Conservation (phyloP, 2,113 vertebrate genomes). For the Hiodon tergisus region DNA sequence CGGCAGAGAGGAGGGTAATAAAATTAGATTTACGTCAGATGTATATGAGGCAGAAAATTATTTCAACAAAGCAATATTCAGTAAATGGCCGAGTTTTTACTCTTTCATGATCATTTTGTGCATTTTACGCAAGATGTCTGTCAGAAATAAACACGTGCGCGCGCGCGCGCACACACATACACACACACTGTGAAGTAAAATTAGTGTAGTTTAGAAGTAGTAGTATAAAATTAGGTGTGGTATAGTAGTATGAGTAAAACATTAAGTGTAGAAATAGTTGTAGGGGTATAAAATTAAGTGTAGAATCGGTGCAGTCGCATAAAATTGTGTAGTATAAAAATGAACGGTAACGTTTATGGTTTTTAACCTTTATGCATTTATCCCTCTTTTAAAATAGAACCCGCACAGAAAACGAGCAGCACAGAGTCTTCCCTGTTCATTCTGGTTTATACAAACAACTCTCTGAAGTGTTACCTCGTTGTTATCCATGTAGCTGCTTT, state of each 20-base stretch:
- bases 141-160: neutral
- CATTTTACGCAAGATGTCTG: neutral
- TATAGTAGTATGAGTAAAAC: too few relatives aligned
- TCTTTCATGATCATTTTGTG: neutral
- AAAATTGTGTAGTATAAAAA: too few relatives aligned
- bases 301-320: too few relatives aligned
- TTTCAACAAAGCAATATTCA: conserved; percentile 12
- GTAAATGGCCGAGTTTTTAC: neutral
- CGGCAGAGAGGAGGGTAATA: conserved; percentile 11
- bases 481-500: too few relatives aligned
- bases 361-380: too few relatives aligned
- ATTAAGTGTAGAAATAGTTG: too few relatives aligned
- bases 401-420: too few relatives aligned
- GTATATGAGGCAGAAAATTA: neutral
- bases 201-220: neutral
- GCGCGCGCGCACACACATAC: neutral
- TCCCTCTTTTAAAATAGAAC: too few relatives aligned
- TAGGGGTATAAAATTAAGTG: too few relatives aligned
- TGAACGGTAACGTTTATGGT: too few relatives aligned
- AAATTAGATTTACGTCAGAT: conserved; percentile 15
- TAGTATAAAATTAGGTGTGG: too few relatives aligned
- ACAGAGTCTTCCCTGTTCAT: neutral
- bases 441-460: neutral
- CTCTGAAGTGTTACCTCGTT: neutral
- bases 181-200: neutral